phyloP scores from a whole-genome alignment of 2,888 invertebrate genomes.

The Caenorhabditis sulstoni region DNA sequence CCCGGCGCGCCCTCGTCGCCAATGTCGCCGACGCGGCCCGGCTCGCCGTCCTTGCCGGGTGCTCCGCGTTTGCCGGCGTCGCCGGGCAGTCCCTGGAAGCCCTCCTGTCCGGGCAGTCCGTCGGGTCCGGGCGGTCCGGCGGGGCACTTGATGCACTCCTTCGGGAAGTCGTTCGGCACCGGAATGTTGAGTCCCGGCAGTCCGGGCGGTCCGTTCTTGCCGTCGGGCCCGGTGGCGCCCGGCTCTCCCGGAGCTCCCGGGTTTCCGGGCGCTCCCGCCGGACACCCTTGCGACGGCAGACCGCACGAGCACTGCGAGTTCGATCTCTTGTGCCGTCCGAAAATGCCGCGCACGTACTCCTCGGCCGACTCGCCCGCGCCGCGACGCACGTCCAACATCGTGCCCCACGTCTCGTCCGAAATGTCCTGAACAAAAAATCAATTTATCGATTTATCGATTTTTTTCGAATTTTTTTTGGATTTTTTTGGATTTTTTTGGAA shows the following conservation, averaged over 20 bases:
- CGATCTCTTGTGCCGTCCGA: conserved; percentile 72
- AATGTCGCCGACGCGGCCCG: conserved; percentile 65
- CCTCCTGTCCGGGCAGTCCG: conserved; percentile 67
- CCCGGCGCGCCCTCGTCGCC: conserved; percentile 72
- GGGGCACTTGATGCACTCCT: conserved; percentile 73
- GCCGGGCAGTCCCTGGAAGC: conserved; percentile 71
- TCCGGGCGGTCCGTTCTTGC: conserved; percentile 73
- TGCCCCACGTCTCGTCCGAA: conserved; percentile 72
- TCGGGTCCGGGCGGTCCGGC: conserved; percentile 69
- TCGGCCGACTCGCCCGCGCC: conserved; percentile 65
- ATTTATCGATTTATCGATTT: no score
- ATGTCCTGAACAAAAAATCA: conserved; percentile 52
- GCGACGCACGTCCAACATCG: conserved; percentile 66
- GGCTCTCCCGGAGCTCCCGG: conserved; percentile 73
- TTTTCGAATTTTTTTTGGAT: no score
- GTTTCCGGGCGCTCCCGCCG: conserved; percentile 72
- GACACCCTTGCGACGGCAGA: conserved; percentile 70
- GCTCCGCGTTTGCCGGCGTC: conserved; percentile 66
- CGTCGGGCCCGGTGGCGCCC: conserved; percentile 71
- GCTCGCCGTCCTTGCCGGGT: conserved; percentile 69
- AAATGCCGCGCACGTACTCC: conserved; percentile 69
- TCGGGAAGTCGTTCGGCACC: conserved; percentile 65
- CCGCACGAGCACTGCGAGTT: conserved; percentile 71
- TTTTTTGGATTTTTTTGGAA: no score
- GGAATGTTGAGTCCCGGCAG: conserved; percentile 70